These are phyloP conservation scores for Pterophyllum scalare DNA, from an alignment of 2,113 vertebrate species.

Conservation along the genomic window DNA sequence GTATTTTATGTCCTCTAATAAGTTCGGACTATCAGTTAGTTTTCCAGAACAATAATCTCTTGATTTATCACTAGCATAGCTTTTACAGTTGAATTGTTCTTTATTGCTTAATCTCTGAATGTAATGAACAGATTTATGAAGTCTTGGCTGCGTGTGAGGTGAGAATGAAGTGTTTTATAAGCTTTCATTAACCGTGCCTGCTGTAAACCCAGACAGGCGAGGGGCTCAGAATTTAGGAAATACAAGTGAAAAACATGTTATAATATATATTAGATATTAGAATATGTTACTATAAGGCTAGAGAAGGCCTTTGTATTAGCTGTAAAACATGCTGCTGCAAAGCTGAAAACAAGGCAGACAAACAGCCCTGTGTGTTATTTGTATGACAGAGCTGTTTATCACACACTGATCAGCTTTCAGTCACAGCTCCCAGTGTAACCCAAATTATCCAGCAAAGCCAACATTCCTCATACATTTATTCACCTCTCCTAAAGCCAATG, in stretches of 20 bases:
- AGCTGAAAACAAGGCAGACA: neutral
- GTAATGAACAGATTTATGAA: neutral
- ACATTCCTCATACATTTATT: accelerated
- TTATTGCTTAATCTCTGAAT: neutral
- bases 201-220: neutral
- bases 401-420: accelerated
- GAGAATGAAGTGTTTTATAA: too few species aligned
- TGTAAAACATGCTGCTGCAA: neutral
- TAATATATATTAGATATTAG: neutral
- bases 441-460: neutral
- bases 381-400: neutral
- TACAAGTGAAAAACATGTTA: neutral
- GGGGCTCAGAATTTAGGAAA: neutral
- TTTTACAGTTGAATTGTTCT: neutral
- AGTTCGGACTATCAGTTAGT: neutral
- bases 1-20: too few species aligned
- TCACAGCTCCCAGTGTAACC: neutral
- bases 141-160: too few species aligned
- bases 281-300: too few species aligned
- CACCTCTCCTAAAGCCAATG: accelerated
- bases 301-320: accelerated
- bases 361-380: neutral
- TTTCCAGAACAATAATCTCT: neutral
- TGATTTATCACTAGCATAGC: neutral
- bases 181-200: neutral